Evolutionary conservation across 2,113 vertebrate genomes (phyloP), one percentile per base, ranked within the genome.

Genomic region (Puffinus mauretanicus): DNA sequence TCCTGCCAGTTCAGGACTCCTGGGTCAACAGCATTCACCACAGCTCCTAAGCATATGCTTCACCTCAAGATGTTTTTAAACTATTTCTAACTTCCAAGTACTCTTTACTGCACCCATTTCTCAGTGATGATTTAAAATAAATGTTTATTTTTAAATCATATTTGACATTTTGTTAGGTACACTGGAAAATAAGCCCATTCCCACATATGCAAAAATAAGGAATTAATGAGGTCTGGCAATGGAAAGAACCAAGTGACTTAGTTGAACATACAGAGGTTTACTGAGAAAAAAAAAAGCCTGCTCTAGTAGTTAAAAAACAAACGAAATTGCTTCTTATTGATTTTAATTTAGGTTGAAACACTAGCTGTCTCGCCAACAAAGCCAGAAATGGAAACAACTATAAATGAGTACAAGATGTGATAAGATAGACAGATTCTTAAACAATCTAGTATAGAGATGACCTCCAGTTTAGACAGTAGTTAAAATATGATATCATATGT

Each of bases 291-390:
- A 73, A 73, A 94, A 95, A 25, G 40, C 75, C 69, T 88, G 76
- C 88, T 96, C 94, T 73, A 64, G 26, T 94, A 96, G 97, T 97
- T 98, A 97, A 97, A 98, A 98, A 97, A 97, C 97, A 97, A 98
- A 98, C 86, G 54, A 97, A 98, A 98, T 97, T 97, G 96, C 94
- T 96, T 96, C 94, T 93, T 96, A 98, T 97, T 97, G 98, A 98
- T 98, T 98, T 98, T 97, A 98, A 98, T 98, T 97, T 97, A 97
- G 83, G 90, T 78, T 95, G 95, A 96, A 97, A 97, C 86, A 94
- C 93, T 94, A 94, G 96, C 96, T 95, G 91, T 97, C 93, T 97
- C 88, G 93, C 94, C 81, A 95, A 96, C 96, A 97, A 97, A 67
- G 89, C 96, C 91, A 82, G 94, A 96, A 98, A 91, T 96, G 92